Conservation (phyloP, 2,113 vertebrate genomes). For the Indicator maculatus region DNA sequence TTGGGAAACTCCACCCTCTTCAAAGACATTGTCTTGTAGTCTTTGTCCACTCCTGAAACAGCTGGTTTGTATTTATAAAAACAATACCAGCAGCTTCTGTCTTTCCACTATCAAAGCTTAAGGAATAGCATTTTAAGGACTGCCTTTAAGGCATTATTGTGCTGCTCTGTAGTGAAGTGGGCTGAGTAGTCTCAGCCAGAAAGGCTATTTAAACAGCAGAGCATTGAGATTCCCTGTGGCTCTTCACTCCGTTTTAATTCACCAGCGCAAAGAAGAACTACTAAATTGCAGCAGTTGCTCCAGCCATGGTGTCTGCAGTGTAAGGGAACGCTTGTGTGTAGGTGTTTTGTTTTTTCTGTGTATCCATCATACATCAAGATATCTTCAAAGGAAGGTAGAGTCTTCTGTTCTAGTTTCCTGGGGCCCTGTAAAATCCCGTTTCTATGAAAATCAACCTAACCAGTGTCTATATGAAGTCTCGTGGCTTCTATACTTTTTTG, state of each 20-base stretch:
- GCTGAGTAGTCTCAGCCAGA: not conserved
- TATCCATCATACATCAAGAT: not conserved
- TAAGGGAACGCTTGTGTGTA: rapidly evolving
- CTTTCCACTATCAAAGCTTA: not conserved
- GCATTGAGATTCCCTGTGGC: not conserved
- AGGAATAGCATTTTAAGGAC: not conserved
- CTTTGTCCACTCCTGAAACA: not conserved
- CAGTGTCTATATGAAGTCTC: not conserved
- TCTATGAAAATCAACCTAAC: not conserved
- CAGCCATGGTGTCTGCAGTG: not conserved
- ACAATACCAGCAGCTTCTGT: not conserved
- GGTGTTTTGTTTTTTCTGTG: not conserved
- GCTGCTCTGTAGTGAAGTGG: not conserved
- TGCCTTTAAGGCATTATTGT: not conserved
- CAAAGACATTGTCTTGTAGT: not conserved
- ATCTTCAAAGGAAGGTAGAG: not conserved
- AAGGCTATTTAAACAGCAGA: not conserved
- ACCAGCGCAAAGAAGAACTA: not conserved
- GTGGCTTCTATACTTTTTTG: not conserved
- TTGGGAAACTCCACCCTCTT: not conserved
- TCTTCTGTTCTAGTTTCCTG: not conserved
- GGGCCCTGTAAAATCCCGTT: not conserved
- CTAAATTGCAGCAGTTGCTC: not conserved
- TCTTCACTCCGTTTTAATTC: not conserved
- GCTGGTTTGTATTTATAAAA: not conserved